Evolutionary conservation across 2,888 invertebrate genomes (phyloP).

Genomic region (Copidosoma aretas): DNA sequence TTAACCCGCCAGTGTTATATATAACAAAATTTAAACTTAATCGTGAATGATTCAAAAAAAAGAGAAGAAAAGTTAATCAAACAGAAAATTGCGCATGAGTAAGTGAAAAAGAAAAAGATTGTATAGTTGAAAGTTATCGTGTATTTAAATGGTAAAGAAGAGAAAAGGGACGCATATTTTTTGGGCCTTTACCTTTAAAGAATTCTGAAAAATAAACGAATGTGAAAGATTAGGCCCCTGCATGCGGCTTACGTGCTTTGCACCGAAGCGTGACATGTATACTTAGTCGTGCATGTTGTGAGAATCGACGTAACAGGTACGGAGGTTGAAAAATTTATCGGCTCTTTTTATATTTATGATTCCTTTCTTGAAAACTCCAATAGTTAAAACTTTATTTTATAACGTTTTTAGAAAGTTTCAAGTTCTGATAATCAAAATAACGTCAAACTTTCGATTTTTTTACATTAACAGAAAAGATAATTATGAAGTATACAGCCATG

Average conservation of each 20-base stretch:
- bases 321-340: neutral
- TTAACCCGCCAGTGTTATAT: conserved; percentile 49
- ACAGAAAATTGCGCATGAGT: conserved; percentile 31
- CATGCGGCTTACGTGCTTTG: conserved; percentile 18
- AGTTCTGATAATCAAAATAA: too few species aligned
- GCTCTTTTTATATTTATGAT: neutral
- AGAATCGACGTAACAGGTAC: conserved; percentile 28
- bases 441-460: too few species aligned
- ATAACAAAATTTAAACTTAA: conserved; percentile 34
- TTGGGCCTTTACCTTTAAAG: conserved; percentile 8
- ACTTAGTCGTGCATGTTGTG: neutral
- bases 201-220: conserved; percentile 5
- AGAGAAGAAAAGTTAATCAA: conserved; percentile 27
- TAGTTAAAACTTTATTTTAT: too few species aligned
- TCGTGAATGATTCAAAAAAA: conserved; percentile 18
- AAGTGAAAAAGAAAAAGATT: conserved; percentile 26
- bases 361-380: too few species aligned
- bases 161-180: conserved; percentile 16
- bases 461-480: too few species aligned
- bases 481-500: too few species aligned
- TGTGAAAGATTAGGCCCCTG: conserved; percentile 16
- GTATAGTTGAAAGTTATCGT: conserved; percentile 33
- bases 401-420: neutral
- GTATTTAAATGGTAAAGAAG: conserved; percentile 17
- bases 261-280: conserved; percentile 2